phyloP scores from a whole-genome alignment of 2,888 invertebrate species.

The Deroplatys truncata region DNA sequence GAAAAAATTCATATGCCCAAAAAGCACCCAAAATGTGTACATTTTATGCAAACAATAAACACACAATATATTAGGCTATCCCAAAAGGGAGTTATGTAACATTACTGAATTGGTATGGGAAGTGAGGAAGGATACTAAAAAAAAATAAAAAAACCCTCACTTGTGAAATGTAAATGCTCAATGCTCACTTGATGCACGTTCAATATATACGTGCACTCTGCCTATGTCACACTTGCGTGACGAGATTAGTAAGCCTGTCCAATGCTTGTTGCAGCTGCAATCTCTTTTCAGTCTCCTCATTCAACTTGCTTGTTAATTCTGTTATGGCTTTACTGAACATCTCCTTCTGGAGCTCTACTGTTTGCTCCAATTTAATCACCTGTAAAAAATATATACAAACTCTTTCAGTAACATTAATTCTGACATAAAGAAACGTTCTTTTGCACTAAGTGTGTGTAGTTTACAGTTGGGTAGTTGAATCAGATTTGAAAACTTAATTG shows the following conservation, averaged over 20 bases:
- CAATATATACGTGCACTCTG: not conserved
- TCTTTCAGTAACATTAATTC: not conserved
- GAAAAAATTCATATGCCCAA: not conserved
- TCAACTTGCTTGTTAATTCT: slow-evolving; percentile 57
- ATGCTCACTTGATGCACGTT: not conserved
- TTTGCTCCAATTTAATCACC: slow-evolving; percentile 44
- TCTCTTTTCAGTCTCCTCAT: slow-evolving; percentile 60
- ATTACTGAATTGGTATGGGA: not conserved
- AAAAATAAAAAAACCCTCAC: not conserved
- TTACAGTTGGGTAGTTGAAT: too few relatives aligned
- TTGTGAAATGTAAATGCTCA: not conserved
- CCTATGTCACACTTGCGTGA: slow-evolving; percentile 58
- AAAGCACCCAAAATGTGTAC: not conserved
- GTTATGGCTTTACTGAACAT: slow-evolving; percentile 59
- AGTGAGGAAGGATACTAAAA: not conserved
- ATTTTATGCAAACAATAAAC: not conserved
- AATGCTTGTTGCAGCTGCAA: slow-evolving; percentile 60
- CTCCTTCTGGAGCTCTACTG: slow-evolving; percentile 56
- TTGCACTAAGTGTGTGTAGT: too few relatives aligned
- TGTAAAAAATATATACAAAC: slow-evolving; percentile 35
- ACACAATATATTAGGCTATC: not conserved
- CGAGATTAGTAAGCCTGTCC: slow-evolving; percentile 66
- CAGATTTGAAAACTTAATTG: too few relatives aligned
- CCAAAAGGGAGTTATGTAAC: not conserved
- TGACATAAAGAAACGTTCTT: too few relatives aligned